phyloP scores from a whole-genome alignment of 2,113 vertebrate species.

The Sapajus apella region DNA sequence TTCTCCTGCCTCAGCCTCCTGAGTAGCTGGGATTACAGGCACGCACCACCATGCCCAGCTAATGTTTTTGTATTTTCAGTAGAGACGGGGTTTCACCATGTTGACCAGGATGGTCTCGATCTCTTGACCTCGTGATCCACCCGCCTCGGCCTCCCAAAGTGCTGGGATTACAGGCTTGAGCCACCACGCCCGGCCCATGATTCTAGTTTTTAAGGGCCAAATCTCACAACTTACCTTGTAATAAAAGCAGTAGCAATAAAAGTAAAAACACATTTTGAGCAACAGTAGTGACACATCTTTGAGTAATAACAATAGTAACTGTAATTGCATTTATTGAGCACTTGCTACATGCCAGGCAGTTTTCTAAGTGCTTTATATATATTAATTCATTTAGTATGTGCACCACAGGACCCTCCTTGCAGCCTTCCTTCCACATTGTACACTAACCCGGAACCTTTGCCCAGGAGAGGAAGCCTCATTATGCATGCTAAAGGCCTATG shows the following conservation, averaged over 20 bases:
- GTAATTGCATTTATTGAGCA: background rate
- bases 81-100: too few species aligned
- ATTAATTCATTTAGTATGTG: background rate
- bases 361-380: background rate
- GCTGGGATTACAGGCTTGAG: too few species aligned
- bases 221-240: background rate
- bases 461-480: background rate
- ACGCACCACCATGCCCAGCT: too few species aligned
- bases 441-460: background rate
- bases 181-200: too few species aligned
- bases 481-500: rapidly evolving
- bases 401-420: background rate
- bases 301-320: background rate
- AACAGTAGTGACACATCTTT: background rate
- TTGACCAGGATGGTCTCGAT: too few species aligned
- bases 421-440: background rate
- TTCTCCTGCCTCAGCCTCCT: too few species aligned
- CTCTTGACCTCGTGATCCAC: too few species aligned
- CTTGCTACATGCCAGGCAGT: background rate
- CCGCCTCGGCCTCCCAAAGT: too few species aligned
- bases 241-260: background rate
- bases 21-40: too few species aligned
- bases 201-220: background rate
- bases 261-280: background rate
- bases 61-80: too few species aligned